Evolutionary conservation across 1,140 invertebrate genomes (phyloP).

Genomic region (Hylaeus volcanicus): DNA sequence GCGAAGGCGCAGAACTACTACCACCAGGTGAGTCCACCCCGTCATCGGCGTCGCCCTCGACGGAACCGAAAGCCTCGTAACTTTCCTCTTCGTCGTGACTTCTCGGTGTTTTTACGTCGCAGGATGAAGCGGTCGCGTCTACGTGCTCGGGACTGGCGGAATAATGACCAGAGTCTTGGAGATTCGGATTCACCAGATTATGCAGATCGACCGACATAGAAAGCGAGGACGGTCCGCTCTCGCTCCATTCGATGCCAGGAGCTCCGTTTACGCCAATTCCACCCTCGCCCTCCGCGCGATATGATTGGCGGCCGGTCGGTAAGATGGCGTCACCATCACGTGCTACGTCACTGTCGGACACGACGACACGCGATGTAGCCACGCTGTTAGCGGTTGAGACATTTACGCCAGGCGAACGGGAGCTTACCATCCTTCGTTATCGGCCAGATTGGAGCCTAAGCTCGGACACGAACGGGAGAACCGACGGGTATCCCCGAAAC

Average conservation of each 20-base stretch:
- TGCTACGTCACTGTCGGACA: slow-evolving; percentile 50
- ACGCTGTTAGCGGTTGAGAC: slow-evolving; percentile 53
- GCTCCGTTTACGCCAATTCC: slow-evolving; percentile 43
- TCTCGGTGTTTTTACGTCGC: slow-evolving; percentile 40
- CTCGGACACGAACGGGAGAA: not conserved
- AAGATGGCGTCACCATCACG: slow-evolving; percentile 48
- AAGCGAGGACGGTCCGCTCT: slow-evolving; percentile 68
- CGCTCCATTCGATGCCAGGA: slow-evolving; percentile 64
- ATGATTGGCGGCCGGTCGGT: slow-evolving; percentile 36
- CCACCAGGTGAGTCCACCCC: slow-evolving; percentile 70
- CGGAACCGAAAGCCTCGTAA: slow-evolving; percentile 76
- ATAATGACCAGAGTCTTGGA: slow-evolving; percentile 60
- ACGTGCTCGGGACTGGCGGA: slow-evolving; percentile 55
- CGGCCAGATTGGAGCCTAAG: slow-evolving; percentile 36
- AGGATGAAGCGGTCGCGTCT: not conserved
- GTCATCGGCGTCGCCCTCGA: slow-evolving; percentile 68
- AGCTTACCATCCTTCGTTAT: slow-evolving; percentile 76
- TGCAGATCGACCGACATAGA: slow-evolving; percentile 66
- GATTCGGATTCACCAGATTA: slow-evolving; percentile 59
- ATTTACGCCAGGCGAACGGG: slow-evolving; percentile 64
- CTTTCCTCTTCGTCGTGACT: slow-evolving; percentile 71
- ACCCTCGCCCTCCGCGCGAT: slow-evolving; percentile 18
- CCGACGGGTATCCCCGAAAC: not conserved
- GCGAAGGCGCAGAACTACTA: slow-evolving; percentile 76
- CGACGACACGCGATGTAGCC: slow-evolving; percentile 46